Evolutionary conservation across 92 coral and sea anemone genomes (phyloP).

Genomic region (Umimayanthus kanabou): DNA sequence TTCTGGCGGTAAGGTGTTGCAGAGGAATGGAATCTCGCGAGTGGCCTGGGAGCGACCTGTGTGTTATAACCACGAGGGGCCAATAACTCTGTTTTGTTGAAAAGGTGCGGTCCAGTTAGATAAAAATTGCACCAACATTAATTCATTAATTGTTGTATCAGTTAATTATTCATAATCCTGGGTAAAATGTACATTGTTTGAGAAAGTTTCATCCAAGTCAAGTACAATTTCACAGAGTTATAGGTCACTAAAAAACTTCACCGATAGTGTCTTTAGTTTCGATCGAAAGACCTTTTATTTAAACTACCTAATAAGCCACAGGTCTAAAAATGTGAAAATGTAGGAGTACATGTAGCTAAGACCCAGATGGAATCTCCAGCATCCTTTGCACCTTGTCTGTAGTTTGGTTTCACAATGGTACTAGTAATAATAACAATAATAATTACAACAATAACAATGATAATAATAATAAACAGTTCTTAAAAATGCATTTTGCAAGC

Average conservation of each 20-base stretch:
- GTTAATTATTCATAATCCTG: background rate
- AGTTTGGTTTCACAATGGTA: background rate
- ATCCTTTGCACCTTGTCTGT: background rate
- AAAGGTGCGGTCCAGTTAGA: too few species aligned
- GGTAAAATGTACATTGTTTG: background rate
- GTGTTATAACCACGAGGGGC: conserved; percentile 85
- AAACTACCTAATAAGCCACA: background rate
- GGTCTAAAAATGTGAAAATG: background rate
- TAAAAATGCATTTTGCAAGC: too few species aligned
- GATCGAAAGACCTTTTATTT: background rate
- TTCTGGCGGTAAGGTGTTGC: conserved; percentile 84
- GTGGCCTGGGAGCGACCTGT: conserved; percentile 99
- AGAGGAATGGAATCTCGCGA: conserved; percentile 89
- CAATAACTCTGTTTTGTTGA: conserved; percentile 44
- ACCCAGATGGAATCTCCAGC: background rate
- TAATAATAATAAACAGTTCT: too few species aligned
- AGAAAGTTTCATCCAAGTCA: background rate
- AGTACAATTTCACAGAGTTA: background rate
- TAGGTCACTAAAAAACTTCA: background rate
- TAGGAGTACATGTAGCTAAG: too few species aligned
- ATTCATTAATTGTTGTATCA: too few species aligned
- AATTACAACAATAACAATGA: too few species aligned
- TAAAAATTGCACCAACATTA: too few species aligned
- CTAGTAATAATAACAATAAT: too few species aligned
- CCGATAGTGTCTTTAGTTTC: background rate